These are phyloP conservation scores for Melipona quadrifasciata DNA, from an alignment of 1,140 invertebrate genomes.

Conservation along the genomic window DNA sequence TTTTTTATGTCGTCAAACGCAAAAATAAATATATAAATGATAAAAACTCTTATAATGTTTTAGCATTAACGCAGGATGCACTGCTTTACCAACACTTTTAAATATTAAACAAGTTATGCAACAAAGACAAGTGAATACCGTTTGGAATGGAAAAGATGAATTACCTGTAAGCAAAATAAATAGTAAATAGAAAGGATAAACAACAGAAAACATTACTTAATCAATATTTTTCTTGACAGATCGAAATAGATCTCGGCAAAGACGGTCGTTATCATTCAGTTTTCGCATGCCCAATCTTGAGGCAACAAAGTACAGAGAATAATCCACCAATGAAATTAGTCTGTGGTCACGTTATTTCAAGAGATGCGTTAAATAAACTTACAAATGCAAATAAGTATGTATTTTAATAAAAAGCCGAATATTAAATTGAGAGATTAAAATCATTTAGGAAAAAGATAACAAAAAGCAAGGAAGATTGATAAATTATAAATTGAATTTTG, in stretches of 20 bases:
- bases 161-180: conserved; percentile 89
- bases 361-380: conserved; percentile 97
- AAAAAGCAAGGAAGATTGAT: conserved; percentile 70
- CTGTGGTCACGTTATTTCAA: conserved; percentile 99
- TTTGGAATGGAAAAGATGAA: conserved; percentile 98
- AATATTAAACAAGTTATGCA: conserved; percentile 98
- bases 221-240: conserved; percentile 81
- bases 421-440: conserved; percentile 66
- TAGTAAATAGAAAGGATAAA: background rate
- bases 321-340: conserved; percentile 98
- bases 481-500: conserved; percentile 51
- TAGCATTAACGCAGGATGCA: conserved; percentile 95
- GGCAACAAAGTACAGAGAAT: conserved; percentile 96
- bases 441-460: conserved; percentile 74
- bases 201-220: background rate
- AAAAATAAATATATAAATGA: background rate
- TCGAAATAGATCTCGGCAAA: conserved; percentile 94
- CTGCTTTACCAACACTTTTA: conserved; percentile 94
- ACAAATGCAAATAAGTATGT: conserved; percentile 95
- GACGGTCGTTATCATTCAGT: conserved; percentile 97
- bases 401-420: conserved; percentile 58
- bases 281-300: conserved; percentile 98
- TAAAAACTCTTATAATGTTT: conserved; percentile 59
- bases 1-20: background rate
- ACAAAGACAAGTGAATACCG: conserved; percentile 95